Evolutionary conservation across 2,888 invertebrate genomes (phyloP), one percentile per base, ranked within the genome.

Genomic region (Drosophila ochracea): DNA sequence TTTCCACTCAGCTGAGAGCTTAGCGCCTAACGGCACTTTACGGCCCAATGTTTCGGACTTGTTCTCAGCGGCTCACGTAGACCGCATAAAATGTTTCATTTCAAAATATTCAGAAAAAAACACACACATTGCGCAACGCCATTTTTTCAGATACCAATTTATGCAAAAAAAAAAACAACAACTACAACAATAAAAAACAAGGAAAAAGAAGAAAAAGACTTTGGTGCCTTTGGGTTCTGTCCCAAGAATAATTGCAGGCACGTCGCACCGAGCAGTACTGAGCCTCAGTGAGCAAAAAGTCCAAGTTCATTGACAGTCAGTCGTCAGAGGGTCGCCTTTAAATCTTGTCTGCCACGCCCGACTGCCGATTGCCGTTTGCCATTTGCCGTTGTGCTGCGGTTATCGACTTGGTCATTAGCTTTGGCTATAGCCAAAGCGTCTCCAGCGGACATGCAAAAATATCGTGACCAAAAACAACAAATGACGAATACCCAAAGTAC

Each of bases 341-440:
- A 70, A 37, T 71, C 78, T 76, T 53, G 53, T 39, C 62, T n/a
- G 87, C 89, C 84, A 89, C 91, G 90, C 84, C 84, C 91, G 82
- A 78, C 84, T 72, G 89, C n/a, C 76, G 39, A 66, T n/a, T 55
- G 55, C 25, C 33, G 19, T 52, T 52, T 52, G 31, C 6, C 39
- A 13, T 10, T 33, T 53, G 31, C 53, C 49, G 57, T 62, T 66
- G 61, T 43, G 39, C 53, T 84, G 87, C 83, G 89, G 83, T 83
- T 87, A 87, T 87, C 87, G 89, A 84, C 78, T 89, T 89, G 88
- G 84, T 67, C 86, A 85, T 83, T 83, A 80, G 88, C 87, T 83
- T 83, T 30, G 81, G 62, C 83, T 60, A 68, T 82, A 69, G 79
- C 82, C 78, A 73, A 55, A 53, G n/a, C n/a, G 39, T 39, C 39